A percentile compares a stretch with the other conserved stretches of the same genome.
Evolutionary conservation across 2,113 vertebrate species (phyloP).

Genomic region (Orycteropus afer): DNA sequence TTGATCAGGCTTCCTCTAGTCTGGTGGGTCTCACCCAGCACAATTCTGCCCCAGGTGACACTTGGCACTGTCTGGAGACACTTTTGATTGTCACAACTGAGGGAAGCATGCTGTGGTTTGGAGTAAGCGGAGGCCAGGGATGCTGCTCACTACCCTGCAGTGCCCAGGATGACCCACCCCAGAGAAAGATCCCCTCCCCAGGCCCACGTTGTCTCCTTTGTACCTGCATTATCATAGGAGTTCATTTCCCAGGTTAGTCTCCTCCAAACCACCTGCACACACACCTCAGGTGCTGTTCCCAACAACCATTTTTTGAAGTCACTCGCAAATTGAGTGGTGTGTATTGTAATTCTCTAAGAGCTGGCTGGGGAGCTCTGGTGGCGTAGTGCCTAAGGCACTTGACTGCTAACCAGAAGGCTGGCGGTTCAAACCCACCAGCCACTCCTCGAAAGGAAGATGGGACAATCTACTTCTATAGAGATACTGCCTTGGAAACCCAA

Average conservation of each 20-base stretch:
- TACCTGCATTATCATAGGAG: neutral
- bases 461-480: no score
- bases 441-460: no score
- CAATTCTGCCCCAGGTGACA: neutral
- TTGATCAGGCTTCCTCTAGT: neutral
- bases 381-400: no score
- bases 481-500: no score
- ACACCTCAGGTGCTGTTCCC: neutral
- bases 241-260: neutral
- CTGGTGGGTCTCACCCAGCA: neutral
- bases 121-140: neutral
- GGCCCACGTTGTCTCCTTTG: fast-evolving
- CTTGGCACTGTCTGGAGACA: neutral
- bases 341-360: no score
- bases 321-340: neutral
- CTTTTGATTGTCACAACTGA: neutral
- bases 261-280: neutral
- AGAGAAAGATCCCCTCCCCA: neutral
- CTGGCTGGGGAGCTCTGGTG: no score
- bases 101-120: neutral
- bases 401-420: no score
- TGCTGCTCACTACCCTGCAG: neutral
- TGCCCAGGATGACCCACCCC: neutral
- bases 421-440: no score
- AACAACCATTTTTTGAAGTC: neutral